These are phyloP conservation scores for Apodemia zela DNA, from an alignment of 2,888 invertebrate species.

Conservation along the genomic window DNA sequence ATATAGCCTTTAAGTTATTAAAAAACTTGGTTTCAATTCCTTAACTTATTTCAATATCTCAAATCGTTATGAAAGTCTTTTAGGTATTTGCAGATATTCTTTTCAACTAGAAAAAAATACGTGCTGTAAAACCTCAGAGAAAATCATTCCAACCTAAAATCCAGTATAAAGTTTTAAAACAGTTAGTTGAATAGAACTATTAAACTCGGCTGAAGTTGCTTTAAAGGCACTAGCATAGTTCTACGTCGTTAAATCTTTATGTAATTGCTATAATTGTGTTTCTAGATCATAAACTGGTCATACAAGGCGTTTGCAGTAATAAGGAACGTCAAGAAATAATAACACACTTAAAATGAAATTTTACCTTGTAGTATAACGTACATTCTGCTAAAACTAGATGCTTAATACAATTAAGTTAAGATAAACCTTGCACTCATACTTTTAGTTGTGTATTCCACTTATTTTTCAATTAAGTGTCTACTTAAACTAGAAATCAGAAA, in stretches of 20 bases:
- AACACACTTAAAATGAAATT: conserved; percentile 8
- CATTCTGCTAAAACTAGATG: no score
- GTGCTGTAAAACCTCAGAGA: neutral
- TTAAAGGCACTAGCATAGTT: conserved; percentile 13
- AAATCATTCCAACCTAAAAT: conserved; percentile 12
- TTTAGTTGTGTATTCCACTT: no score
- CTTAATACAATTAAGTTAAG: no score
- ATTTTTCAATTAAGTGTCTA: no score
- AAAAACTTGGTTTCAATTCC: no score
- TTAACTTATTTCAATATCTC: no score
- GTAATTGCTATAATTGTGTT: conserved; percentile 34
- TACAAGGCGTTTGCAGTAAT: conserved; percentile 76
- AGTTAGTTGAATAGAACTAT: conserved; percentile 16
- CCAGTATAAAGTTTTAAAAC: conserved; percentile 11
- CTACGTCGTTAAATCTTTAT: conserved; percentile 15
- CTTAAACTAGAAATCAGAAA: no score
- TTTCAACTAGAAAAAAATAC: no score
- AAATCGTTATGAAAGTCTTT: no score
- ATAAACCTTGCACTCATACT: no score
- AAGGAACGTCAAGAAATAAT: conserved; percentile 70
- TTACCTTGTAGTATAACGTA: neutral
- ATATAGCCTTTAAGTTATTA: no score
- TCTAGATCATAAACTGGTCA: conserved; percentile 76
- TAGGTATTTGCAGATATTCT: no score
- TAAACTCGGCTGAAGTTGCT: conserved; percentile 12